Conservation (phyloP, 2,888 invertebrate genomes). For the Microchrysa polita region DNA sequence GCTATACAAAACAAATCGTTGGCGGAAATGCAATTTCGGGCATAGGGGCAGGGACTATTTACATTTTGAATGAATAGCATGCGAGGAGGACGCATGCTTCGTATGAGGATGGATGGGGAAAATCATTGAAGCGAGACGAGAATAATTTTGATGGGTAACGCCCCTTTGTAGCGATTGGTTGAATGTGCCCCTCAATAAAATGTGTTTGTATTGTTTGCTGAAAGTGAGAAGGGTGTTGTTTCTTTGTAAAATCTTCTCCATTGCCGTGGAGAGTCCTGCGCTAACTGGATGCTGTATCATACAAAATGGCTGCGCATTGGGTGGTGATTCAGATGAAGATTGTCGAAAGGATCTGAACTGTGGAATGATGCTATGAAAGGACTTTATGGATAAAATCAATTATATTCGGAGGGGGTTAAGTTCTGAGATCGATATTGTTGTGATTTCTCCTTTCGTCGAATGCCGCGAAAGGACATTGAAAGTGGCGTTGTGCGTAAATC, state of each 20-base stretch:
- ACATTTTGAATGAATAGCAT: slow-evolving; percentile 13
- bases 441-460: not conserved
- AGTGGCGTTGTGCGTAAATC: slow-evolving; percentile 13
- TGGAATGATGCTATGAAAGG: not conserved
- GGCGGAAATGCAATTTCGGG: slow-evolving; percentile 31
- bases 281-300: slow-evolving; percentile 8
- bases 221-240: not conserved
- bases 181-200: slow-evolving; percentile 15
- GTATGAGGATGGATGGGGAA: slow-evolving; percentile 15
- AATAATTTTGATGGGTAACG: not conserved
- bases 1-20: slow-evolving; percentile 36
- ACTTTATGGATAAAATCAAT: not conserved
- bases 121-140: slow-evolving; percentile 45
- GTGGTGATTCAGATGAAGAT: not conserved
- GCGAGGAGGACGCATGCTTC: slow-evolving; percentile 38
- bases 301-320: slow-evolving; percentile 32
- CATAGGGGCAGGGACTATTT: slow-evolving; percentile 36
- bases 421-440: slow-evolving; percentile 18
- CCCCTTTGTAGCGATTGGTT: slow-evolving; percentile 24
- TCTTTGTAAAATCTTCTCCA: slow-evolving; percentile 8
- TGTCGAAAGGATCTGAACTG: not conserved
- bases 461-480: slow-evolving; percentile 16
- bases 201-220: not conserved
- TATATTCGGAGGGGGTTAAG: not conserved
- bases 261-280: slow-evolving; percentile 5